Evolutionary conservation across 1,140 invertebrate species (phyloP), one percentile per base, ranked within the genome.

Genomic region (Bombus confusus): DNA sequence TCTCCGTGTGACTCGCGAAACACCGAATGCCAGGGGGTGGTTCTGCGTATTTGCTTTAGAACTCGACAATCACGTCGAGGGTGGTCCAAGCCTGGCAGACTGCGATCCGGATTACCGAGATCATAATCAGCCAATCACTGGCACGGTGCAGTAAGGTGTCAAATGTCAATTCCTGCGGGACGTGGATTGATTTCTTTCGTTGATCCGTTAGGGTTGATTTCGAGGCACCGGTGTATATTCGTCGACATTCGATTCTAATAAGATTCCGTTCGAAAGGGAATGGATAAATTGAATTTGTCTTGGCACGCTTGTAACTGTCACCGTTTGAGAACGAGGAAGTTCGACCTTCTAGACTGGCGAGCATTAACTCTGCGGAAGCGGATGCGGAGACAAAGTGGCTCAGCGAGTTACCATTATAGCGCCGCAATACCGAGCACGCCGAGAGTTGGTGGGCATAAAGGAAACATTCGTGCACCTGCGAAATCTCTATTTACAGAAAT

Each of bases 121-220:
- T 94, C 92, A 93, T 94, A 94, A 94, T 94, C 93, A 94, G 90
- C 90, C 92, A 91, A 94, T 94, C 91, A 89, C 52, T 88, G 87
- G 81, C 79, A 77, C 87, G 83, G 86, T 71, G 66, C 83, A 25
- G 52, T 86, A 71, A 94, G 92, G 93, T 94, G 93, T 94, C 94
- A 93, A 94, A 94, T 94, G 92, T 94, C 94, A 91, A 88, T 86
- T 93, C 92, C 88, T 85, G 34, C 41, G 84, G 91, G 90, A 89
- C 84, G 71, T 64, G 90, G 28, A 93, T 93, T 93, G 91, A 88
- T 88, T 93, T 92, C 88, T 87, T 88, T 88, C 84, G 62, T 68
- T 13, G 81, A 82, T 82, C 52, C 15, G 43, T 41, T 13, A n/a
- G 77, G 77, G 77, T 52, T 47, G 75, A 74, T 59, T 34, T 52